Conservation (phyloP, 2,888 invertebrate genomes). For the Stenodema calcarata region DNA sequence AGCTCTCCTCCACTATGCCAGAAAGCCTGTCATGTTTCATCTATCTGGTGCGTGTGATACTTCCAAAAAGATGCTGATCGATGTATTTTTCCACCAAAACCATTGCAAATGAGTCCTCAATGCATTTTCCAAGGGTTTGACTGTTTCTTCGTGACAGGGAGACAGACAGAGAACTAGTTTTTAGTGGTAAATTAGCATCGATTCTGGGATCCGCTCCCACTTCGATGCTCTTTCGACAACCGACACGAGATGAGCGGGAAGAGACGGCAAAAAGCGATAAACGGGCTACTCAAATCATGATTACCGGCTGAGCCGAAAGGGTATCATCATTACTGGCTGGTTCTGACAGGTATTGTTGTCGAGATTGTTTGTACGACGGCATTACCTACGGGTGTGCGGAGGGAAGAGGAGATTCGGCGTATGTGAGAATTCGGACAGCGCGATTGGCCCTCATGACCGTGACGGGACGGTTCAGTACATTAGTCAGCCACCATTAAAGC, state of each 20-base stretch:
- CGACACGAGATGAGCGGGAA: background rate
- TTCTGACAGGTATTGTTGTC: constrained; percentile 25
- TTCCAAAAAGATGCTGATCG: no score
- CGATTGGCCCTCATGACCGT: background rate
- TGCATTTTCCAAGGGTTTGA: no score
- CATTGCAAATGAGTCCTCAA: no score
- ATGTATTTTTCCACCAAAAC: no score
- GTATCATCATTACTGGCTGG: constrained; percentile 13
- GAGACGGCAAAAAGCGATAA: background rate
- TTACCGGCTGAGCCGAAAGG: background rate
- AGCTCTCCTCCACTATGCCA: no score
- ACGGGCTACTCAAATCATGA: background rate
- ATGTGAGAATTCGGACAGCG: background rate
- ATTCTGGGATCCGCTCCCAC: background rate
- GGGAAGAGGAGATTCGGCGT: background rate
- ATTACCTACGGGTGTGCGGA: background rate
- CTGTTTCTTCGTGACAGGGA: no score
- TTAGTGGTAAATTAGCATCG: background rate
- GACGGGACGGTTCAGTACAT: background rate
- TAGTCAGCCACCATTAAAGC: constrained; percentile 27
- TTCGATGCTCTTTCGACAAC: background rate
- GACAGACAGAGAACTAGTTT: no score
- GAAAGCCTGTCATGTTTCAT: no score
- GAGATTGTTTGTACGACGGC: constrained; percentile 5
- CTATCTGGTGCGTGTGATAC: no score